These are phyloP conservation scores for Rhineura floridana DNA, from an alignment of 2,113 vertebrate species.

Conservation along the genomic window DNA sequence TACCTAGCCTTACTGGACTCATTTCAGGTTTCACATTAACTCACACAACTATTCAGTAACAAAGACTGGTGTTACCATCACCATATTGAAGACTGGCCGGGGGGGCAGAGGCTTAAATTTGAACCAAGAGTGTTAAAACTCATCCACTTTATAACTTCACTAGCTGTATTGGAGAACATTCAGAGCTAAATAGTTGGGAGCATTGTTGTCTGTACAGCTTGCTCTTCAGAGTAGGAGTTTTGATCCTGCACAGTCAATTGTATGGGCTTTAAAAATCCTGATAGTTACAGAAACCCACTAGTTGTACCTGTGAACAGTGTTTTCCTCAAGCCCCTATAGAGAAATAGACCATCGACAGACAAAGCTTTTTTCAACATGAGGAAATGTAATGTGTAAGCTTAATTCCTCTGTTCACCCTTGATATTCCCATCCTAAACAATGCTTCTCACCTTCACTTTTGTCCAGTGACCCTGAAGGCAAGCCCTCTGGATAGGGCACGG, in stretches of 20 bases:
- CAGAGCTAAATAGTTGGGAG: neutral
- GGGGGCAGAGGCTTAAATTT: neutral
- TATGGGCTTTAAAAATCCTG: conserved; percentile 4
- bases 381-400: too few species aligned
- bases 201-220: neutral
- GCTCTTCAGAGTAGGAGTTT: neutral
- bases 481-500: neutral
- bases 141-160: neutral
- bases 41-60: too few species aligned
- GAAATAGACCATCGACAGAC: neutral
- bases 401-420: neutral
- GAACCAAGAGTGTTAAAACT: neutral
- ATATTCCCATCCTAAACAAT: neutral
- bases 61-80: too few species aligned
- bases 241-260: neutral
- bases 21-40: too few species aligned
- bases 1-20: too few species aligned
- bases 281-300: neutral
- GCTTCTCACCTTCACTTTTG: neutral
- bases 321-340: neutral
- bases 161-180: neutral
- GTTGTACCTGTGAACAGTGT: neutral
- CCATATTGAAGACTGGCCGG: too few species aligned
- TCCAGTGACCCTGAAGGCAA: neutral
- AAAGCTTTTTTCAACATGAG: neutral